Evolutionary conservation across 2,888 invertebrate species (phyloP).

Genomic region (Callosobruchus maculatus): DNA sequence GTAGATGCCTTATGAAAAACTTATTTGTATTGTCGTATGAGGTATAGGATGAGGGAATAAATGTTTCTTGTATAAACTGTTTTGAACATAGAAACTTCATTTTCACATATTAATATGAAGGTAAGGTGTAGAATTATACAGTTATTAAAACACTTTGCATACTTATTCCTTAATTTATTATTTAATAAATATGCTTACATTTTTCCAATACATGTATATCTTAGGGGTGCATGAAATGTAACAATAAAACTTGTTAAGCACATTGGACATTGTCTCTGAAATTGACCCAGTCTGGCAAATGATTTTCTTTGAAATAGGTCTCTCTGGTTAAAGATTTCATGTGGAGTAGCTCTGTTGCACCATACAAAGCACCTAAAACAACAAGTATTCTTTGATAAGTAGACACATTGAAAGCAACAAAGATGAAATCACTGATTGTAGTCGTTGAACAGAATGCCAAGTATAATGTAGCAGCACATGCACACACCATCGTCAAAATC

Average conservation of each 20-base stretch:
- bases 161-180: background rate
- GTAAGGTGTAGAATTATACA: background rate
- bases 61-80: background rate
- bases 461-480: no score
- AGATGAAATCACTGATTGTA: no score
- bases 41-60: no score
- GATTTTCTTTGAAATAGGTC: constrained; percentile 63
- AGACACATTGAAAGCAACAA: no score
- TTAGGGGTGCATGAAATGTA: background rate
- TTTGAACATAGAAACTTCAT: background rate
- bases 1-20: background rate
- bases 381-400: constrained; percentile 1
- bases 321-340: constrained; percentile 73
- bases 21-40: no score
- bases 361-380: constrained; percentile 66
- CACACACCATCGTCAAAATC: no score
- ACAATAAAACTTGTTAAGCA: background rate
- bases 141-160: background rate
- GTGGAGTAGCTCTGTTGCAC: constrained; percentile 69
- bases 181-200: background rate
- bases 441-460: no score
- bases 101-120: background rate
- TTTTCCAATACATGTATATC: background rate
- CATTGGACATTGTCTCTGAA: constrained; percentile 56
- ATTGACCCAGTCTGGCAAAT: constrained; percentile 81